Conservation (phyloP, 2,797 vertebrate species). For the Allobates femoralis region DNA sequence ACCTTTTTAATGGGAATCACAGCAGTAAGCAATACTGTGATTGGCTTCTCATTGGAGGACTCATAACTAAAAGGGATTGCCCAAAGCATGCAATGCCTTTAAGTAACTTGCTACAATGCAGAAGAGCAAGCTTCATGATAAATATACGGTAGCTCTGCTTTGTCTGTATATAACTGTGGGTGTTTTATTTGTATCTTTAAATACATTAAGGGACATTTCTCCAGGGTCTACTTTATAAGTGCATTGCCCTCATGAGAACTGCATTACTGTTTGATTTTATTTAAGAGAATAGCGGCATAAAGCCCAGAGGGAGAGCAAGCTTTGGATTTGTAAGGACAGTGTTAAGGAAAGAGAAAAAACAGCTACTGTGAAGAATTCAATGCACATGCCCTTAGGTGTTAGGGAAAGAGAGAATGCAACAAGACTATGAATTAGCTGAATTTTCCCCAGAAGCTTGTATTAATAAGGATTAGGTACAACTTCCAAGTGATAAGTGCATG, state of each 20-base stretch:
- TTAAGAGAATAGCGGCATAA: slow-evolving; percentile 55
- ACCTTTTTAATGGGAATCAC: neutral
- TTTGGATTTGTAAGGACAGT: slow-evolving; percentile 53
- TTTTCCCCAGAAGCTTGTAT: slow-evolving; percentile 50
- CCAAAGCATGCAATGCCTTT: neutral
- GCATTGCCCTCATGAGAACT: slow-evolving; percentile 48
- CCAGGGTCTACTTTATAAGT: slow-evolving; percentile 49
- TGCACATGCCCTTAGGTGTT: slow-evolving; percentile 60
- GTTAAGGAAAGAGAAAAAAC: slow-evolving; percentile 47
- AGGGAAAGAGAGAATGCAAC: slow-evolving; percentile 32
- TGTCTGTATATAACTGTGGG: neutral
- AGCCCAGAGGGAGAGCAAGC: slow-evolving; percentile 40
- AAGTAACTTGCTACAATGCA: neutral
- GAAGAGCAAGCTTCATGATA: neutral
- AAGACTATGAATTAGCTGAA: slow-evolving; percentile 59
- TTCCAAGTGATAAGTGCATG: slow-evolving; percentile 41
- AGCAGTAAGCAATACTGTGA: neutral
- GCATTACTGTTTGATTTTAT: slow-evolving; percentile 56
- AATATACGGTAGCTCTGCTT: neutral
- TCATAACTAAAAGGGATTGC: neutral
- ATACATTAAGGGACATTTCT: slow-evolving; percentile 36
- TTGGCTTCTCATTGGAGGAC: neutral
- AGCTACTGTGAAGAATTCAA: slow-evolving; percentile 47
- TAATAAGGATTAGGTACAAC: slow-evolving; percentile 54
- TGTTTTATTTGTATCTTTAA: slow-evolving; percentile 3